phyloP scores from a whole-genome alignment of 2,113 vertebrate species.

The Anarhynchus alexandrinus region DNA sequence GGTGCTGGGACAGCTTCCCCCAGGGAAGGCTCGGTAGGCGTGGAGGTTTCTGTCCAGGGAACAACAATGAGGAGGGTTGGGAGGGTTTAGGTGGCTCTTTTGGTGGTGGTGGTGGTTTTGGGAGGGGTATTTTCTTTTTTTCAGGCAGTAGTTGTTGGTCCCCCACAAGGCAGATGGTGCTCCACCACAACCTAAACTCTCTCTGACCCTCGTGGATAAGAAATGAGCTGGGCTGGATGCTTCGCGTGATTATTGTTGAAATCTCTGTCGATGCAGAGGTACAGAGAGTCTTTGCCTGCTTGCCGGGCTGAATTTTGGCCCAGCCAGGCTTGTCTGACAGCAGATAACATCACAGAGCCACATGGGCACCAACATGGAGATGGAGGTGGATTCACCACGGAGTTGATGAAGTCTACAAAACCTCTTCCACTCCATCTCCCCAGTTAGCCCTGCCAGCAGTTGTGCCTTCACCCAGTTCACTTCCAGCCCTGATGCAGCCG shows the following conservation, averaged over 20 bases:
- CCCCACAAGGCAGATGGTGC: neutral
- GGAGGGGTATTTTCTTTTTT: too few species aligned
- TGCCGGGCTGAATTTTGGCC: neutral
- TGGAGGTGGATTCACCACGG: neutral
- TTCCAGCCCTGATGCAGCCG: fast-evolving
- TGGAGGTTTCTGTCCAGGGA: neutral
- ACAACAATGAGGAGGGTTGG: neutral
- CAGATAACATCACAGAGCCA: neutral
- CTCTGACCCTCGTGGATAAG: neutral
- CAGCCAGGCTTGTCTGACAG: neutral
- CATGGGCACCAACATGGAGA: neutral
- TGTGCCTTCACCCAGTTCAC: neutral
- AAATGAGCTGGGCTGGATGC: neutral
- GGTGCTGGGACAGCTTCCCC: neutral
- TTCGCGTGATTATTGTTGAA: fast-evolving
- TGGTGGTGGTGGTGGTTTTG: neutral
- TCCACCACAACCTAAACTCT: neutral
- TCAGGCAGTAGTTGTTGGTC: neutral
- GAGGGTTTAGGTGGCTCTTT: neutral
- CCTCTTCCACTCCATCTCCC: neutral
- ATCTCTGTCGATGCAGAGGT: neutral
- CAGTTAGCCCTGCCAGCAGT: neutral
- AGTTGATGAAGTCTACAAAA: neutral
- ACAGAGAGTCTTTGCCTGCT: neutral
- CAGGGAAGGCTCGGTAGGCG: fast-evolving